phyloP scores from a whole-genome alignment of 2,888 invertebrate species.

The Baccha elongata region DNA sequence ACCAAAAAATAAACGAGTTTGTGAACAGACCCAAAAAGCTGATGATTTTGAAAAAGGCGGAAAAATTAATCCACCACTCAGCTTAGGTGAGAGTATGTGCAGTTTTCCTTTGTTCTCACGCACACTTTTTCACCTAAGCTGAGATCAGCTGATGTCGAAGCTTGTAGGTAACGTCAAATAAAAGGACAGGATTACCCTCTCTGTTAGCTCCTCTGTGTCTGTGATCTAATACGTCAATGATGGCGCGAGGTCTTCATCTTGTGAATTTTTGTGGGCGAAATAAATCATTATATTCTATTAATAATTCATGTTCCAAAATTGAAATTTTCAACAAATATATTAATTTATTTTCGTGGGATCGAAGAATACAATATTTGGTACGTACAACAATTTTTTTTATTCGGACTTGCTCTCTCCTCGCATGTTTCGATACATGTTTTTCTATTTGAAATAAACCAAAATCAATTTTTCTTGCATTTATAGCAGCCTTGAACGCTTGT shows the following conservation, averaged over 20 bases:
- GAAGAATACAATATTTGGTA: conserved; percentile 40
- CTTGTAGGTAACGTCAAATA: too few species aligned
- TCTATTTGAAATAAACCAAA: conserved; percentile 5
- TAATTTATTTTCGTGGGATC: conserved; percentile 22
- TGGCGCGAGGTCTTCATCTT: conserved; percentile 56
- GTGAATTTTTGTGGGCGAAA: conserved; percentile 57
- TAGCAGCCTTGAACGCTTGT: conserved; percentile 47
- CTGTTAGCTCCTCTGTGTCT: too few species aligned
- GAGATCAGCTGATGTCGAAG: too few species aligned
- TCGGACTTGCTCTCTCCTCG: conserved; percentile 63
- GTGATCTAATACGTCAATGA: conserved; percentile 20
- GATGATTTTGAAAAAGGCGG: too few species aligned
- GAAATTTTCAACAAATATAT: conserved; percentile 6
- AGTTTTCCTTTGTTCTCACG: too few species aligned
- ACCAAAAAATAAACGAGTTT: too few species aligned
- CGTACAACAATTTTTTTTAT: neutral
- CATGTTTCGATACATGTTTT: conserved; percentile 47
- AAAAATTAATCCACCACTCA: too few species aligned
- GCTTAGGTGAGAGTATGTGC: too few species aligned
- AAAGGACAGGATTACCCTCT: too few species aligned
- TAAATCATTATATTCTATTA: conserved; percentile 44
- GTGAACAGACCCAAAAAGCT: too few species aligned
- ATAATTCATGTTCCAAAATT: conserved; percentile 33
- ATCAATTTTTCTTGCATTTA: conserved; percentile 48
- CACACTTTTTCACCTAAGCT: too few species aligned